phyloP scores from a whole-genome alignment of 1,140 invertebrate species.

The Halesus radiatus region DNA sequence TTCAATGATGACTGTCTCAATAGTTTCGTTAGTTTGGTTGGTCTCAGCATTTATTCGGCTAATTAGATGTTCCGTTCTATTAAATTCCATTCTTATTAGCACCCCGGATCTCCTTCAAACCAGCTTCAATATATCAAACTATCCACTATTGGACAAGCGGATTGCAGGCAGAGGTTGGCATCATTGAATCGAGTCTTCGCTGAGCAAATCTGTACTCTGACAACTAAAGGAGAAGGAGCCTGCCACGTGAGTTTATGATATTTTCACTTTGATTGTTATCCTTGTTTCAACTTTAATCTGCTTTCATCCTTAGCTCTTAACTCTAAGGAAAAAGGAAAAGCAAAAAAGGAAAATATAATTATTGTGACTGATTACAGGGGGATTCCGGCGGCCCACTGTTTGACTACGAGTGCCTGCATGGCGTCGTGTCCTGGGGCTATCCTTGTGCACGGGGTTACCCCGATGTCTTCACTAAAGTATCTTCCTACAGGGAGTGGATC shows the following conservation, averaged over 20 bases:
- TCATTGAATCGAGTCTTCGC: conserved; percentile 58
- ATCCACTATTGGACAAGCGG: not conserved
- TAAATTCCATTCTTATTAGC: not conserved
- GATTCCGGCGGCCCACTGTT: conserved; percentile 67
- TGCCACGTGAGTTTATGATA: conserved; percentile 62
- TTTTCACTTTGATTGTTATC: no score
- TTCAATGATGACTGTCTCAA: no score
- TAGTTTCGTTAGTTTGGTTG: no score
- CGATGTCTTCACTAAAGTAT: conserved; percentile 76
- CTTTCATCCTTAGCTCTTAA: not conserved
- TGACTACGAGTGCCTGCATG: conserved; percentile 63
- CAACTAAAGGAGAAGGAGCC: conserved; percentile 69
- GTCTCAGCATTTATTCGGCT: not conserved
- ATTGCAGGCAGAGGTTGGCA: conserved; percentile 35
- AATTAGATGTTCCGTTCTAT: no score
- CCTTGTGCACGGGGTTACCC: conserved; percentile 73
- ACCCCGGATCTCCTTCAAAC: conserved; percentile 13
- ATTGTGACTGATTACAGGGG: conserved; percentile 58
- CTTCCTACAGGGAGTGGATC: conserved; percentile 66
- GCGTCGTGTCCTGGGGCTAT: conserved; percentile 73
- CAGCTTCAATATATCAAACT: conserved; percentile 45
- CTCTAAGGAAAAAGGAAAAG: no score
- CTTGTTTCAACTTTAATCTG: no score
- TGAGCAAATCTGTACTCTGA: conserved; percentile 72
- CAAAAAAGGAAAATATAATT: no score